Percentiles rank a stretch among this genome's conserved stretches.
Evolutionary conservation across 2,797 vertebrate genomes (phyloP).

Genomic region (Australoheros facetus): DNA sequence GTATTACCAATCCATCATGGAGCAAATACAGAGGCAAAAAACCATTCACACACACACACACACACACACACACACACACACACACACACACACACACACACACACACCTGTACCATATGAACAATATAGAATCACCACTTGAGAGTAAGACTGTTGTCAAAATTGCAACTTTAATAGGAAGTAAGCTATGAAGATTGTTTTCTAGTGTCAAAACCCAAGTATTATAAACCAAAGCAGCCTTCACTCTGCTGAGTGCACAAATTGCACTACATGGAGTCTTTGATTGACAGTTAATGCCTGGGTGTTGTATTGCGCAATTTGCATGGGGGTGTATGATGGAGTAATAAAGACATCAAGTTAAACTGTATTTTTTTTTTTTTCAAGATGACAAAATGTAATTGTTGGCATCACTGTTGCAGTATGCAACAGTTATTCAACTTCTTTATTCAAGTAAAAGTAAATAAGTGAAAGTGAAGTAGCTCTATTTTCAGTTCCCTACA

Average conservation of each 20-base stretch:
- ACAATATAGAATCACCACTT: neutral
- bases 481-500: too few species aligned
- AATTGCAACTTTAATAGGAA: neutral
- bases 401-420: neutral
- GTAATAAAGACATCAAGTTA: neutral
- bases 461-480: too few species aligned
- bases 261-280: neutral
- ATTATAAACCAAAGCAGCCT: neutral
- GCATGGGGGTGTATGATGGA: neutral
- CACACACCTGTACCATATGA: neutral
- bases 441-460: too few species aligned
- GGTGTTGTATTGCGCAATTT: neutral
- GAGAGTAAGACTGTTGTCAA: neutral
- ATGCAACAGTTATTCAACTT: too few species aligned
- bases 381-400: neutral
- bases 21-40: neutral
- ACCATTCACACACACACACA: neutral
- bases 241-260: neutral
- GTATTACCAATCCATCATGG: neutral
- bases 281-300: neutral
- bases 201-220: neutral
- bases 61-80: too few species aligned
- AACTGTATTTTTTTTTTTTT: neutral
- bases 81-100: too few species aligned
- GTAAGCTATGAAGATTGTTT: neutral